These are phyloP conservation scores for Pimephales promelas DNA, from an alignment of 2,113 vertebrate genomes.

Conservation along the genomic window DNA sequence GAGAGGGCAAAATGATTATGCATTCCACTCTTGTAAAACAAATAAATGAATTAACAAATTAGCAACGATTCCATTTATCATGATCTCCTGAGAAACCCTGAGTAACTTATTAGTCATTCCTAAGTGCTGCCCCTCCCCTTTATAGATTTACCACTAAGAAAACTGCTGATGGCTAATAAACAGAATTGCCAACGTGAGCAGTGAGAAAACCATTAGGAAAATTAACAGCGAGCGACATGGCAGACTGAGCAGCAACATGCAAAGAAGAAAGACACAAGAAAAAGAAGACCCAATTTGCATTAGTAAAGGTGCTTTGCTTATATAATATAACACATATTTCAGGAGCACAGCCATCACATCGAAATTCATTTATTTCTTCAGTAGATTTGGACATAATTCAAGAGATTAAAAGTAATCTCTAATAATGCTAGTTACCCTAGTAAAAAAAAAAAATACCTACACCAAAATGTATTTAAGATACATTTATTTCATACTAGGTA, in stretches of 20 bases:
- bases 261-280: conserved; percentile 15
- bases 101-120: neutral
- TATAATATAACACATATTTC: neutral
- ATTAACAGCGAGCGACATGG: conserved; percentile 64
- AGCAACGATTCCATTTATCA: neutral
- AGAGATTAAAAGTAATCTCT: too few relatives aligned
- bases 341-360: neutral
- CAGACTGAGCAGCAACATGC: conserved; percentile 27
- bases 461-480: too few relatives aligned
- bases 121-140: conserved; percentile 10
- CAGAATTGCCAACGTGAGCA: conserved; percentile 57
- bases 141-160: conserved; percentile 57
- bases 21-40: conserved; percentile 10
- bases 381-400: neutral
- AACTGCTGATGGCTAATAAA: conserved; percentile 69
- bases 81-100: neutral
- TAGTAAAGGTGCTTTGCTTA: neutral
- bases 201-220: conserved; percentile 70
- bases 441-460: too few relatives aligned
- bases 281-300: neutral
- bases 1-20: conserved; percentile 30
- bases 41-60: conserved; percentile 22
- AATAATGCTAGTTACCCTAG: too few relatives aligned
- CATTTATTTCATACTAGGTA: too few relatives aligned
- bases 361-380: neutral